These are phyloP conservation scores for Mystacides longicornis DNA, from an alignment of 2,888 invertebrate species.

Conservation along the genomic window DNA sequence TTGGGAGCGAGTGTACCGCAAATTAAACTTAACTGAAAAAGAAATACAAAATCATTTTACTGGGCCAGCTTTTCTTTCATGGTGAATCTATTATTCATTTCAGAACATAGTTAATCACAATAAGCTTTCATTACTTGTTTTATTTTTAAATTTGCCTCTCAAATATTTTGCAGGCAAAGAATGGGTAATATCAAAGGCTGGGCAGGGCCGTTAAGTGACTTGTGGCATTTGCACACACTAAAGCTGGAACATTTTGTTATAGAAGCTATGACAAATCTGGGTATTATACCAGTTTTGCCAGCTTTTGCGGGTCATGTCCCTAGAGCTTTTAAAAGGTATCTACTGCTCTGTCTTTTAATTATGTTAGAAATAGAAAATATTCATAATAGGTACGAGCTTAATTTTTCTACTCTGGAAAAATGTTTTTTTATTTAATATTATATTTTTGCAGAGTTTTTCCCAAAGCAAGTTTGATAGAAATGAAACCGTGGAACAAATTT, in stretches of 20 bases:
- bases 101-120: too few relatives aligned
- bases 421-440: background rate
- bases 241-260: slow-evolving; percentile 67
- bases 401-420: too few relatives aligned
- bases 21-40: slow-evolving; percentile 62
- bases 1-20: slow-evolving; percentile 70
- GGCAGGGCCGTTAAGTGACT: slow-evolving; percentile 71
- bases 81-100: slow-evolving; percentile 49
- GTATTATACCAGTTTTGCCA: slow-evolving; percentile 81
- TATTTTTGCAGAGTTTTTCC: slow-evolving; percentile 56
- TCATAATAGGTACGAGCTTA: too few relatives aligned
- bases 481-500: slow-evolving; percentile 71
- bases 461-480: slow-evolving; percentile 55
- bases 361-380: too few relatives aligned
- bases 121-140: background rate
- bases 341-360: background rate
- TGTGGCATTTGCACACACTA: slow-evolving; percentile 65
- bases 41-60: slow-evolving; percentile 80
- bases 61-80: slow-evolving; percentile 90
- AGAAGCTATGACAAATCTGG: slow-evolving; percentile 66
- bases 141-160: background rate
- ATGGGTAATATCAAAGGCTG: slow-evolving; percentile 94
- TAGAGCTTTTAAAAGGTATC: slow-evolving; percentile 51
- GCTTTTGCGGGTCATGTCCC: slow-evolving; percentile 92
- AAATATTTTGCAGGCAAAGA: slow-evolving; percentile 52